A percentile compares a stretch with the other conserved stretches of the same genome.
phyloP scores from a whole-genome alignment of 2,888 invertebrate genomes.

The Cyclophora albipunctata region DNA sequence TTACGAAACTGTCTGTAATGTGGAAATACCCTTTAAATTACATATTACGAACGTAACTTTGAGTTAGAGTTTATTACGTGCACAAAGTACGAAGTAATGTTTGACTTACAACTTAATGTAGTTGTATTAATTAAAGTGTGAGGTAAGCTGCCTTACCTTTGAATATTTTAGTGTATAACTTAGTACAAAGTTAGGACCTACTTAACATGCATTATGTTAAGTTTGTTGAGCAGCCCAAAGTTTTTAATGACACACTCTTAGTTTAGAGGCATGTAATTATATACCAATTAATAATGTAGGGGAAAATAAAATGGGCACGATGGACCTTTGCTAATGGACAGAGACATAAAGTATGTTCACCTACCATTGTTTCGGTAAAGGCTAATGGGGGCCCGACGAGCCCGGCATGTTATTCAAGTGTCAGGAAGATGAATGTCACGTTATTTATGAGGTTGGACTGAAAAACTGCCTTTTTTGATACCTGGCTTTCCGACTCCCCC shows the following conservation, averaged over 20 bases:
- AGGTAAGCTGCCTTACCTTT: no score
- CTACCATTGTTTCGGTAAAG: constrained; percentile 60
- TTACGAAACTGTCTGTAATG: constrained; percentile 1
- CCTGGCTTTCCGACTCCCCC: constrained; percentile 23
- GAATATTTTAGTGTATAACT: not conserved
- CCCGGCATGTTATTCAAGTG: constrained; percentile 60
- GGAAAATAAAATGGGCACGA: constrained; percentile 11
- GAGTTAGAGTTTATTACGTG: no score
- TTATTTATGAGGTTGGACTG: constrained; percentile 56
- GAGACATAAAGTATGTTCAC: constrained; percentile 41
- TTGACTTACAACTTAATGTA: no score
- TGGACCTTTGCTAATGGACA: constrained; percentile 48
- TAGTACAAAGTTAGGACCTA: constrained; percentile 10
- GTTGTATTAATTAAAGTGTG: no score
- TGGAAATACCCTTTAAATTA: no score
- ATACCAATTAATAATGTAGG: constrained; percentile 8
- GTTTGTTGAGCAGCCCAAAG: no score
- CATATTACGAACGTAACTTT: no score
- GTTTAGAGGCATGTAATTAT: constrained; percentile 3
- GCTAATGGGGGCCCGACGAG: constrained; percentile 57
- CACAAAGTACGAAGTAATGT: no score
- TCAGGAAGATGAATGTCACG: constrained; percentile 66
- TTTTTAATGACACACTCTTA: no score
- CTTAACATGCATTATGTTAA: constrained; percentile 9
- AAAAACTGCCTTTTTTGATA: constrained; percentile 44